phyloP scores from a whole-genome alignment of 2,113 vertebrate species.

The Abramis brama region DNA sequence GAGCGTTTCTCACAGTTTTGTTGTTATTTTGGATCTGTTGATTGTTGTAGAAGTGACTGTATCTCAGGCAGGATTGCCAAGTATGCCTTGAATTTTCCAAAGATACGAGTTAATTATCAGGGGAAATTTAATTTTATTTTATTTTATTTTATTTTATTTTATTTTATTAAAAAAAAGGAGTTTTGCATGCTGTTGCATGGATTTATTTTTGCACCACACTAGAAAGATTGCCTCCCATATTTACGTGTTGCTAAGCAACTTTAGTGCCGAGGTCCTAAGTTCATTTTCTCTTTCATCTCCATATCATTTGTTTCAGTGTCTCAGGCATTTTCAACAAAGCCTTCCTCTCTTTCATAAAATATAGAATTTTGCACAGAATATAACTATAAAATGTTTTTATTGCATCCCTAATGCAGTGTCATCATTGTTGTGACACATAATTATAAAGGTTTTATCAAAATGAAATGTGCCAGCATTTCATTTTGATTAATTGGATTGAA shows the following conservation, averaged over 20 bases:
- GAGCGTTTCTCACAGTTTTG: not conserved
- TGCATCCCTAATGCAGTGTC: not conserved
- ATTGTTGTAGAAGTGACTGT: not conserved
- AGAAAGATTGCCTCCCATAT: not conserved
- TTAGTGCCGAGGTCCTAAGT: not conserved
- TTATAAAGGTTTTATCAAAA: not conserved
- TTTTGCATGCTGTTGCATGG: not conserved
- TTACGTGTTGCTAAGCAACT: not conserved
- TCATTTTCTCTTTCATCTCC: not conserved
- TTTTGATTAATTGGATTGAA: not conserved
- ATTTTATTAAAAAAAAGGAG: not conserved
- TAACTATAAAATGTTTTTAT: not conserved
- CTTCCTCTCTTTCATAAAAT: not conserved
- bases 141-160: not conserved
- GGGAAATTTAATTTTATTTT: not conserved
- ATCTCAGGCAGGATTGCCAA: not conserved
- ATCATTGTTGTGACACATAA: not conserved
- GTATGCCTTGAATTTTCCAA: not conserved
- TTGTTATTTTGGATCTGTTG: constrained; percentile 10
- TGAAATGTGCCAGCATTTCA: not conserved
- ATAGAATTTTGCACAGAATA: not conserved
- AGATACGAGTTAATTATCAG: not conserved
- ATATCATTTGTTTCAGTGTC: not conserved
- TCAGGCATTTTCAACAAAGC: not conserved
- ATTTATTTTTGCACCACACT: not conserved